Conservation (phyloP, 2,113 vertebrate species). For the Gallinago media region DNA sequence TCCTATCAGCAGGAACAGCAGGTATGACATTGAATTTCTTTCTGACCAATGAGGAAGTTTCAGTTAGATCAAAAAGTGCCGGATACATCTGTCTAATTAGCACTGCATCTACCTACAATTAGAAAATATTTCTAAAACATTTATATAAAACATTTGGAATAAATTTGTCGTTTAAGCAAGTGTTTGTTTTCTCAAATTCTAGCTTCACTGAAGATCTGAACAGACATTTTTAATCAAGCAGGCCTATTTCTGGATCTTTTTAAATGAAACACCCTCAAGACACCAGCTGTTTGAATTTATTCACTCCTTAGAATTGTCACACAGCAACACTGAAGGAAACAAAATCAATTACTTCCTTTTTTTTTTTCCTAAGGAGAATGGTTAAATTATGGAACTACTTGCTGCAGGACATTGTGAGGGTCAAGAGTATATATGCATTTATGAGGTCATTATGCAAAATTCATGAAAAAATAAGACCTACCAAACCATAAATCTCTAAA, state of each 20-base stretch:
- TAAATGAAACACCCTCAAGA: slow-evolving; percentile 2
- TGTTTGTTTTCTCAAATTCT: neutral
- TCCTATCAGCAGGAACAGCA: neutral
- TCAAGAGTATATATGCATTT: neutral
- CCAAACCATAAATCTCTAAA: neutral
- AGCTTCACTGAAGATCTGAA: neutral
- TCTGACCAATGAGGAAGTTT: neutral
- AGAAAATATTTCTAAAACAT: neutral
- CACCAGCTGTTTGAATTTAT: slow-evolving; percentile 27
- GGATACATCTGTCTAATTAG: neutral
- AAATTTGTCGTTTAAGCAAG: neutral
- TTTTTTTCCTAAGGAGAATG: neutral
- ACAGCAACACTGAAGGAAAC: neutral
- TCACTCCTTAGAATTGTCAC: neutral
- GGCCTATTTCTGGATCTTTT: neutral
- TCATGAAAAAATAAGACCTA: neutral
- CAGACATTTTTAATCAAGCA: slow-evolving; percentile 31
- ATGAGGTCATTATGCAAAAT: neutral
- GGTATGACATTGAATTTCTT: neutral
- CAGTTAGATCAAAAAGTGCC: neutral
- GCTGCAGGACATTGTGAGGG: neutral
- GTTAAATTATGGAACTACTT: neutral
- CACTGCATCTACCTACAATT: neutral
- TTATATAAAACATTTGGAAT: neutral
- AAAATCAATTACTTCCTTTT: neutral